phyloP scores from a whole-genome alignment of 2,888 invertebrate genomes.

The Serripes groenlandicus region DNA sequence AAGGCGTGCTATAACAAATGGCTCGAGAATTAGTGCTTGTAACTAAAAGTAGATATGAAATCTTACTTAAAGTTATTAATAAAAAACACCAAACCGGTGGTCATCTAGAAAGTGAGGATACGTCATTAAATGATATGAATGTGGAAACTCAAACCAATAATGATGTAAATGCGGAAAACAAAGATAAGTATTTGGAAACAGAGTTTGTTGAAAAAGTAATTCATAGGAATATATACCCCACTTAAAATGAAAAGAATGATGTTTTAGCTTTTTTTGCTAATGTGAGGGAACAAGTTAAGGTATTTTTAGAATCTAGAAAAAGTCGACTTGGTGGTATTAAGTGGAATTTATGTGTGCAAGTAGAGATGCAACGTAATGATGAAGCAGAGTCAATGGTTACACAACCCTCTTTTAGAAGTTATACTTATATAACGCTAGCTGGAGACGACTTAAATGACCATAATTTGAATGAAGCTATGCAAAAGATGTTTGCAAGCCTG shows the following conservation, averaged over 20 bases:
- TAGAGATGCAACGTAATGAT: constrained; percentile 36
- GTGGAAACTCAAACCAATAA: too few species aligned
- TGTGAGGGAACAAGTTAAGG: constrained; percentile 4
- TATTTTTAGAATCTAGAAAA: constrained; percentile 28
- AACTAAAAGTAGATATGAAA: too few species aligned
- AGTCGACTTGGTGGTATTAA: constrained; percentile 42
- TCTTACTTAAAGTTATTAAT: too few species aligned
- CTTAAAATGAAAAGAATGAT: constrained; percentile 37
- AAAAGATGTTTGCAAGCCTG: constrained; percentile 60
- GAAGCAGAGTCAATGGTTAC: constrained; percentile 26
- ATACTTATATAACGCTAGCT: constrained; percentile 27
- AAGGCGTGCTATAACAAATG: too few species aligned
- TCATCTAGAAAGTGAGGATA: too few species aligned
- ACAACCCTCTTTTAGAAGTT: constrained; percentile 33
- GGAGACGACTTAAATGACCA: constrained; percentile 26
- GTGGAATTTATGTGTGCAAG: constrained; percentile 53
- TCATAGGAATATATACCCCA: too few species aligned
- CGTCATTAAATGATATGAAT: too few species aligned
- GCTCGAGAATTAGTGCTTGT: too few species aligned
- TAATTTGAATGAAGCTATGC: constrained; percentile 50
- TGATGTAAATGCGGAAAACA: too few species aligned
- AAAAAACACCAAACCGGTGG: too few species aligned
- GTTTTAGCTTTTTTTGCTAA: constrained; percentile 49
- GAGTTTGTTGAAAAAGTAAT: too few species aligned
- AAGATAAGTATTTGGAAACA: too few species aligned